Evolutionary conservation across 2,113 vertebrate species (phyloP).

Genomic region (Rhegmatorhina hoffmannsi): DNA sequence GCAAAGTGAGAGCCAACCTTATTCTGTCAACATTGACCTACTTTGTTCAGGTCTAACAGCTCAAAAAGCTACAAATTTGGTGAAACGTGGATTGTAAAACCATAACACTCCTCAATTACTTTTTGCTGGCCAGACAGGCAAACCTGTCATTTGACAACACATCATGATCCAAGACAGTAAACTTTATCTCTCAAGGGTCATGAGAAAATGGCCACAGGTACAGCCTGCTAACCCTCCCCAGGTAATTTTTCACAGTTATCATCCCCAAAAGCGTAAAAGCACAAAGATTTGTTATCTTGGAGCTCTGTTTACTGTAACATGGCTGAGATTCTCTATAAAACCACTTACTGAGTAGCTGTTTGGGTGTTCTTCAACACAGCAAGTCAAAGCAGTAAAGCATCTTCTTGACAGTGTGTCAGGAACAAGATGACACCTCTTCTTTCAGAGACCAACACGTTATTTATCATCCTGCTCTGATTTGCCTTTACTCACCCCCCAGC

Average conservation of each 20-base stretch:
- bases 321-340: slow-evolving; percentile 73
- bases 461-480: slow-evolving; percentile 63
- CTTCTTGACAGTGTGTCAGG: slow-evolving; percentile 72
- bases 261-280: slow-evolving; percentile 75
- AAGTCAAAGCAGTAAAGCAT: slow-evolving; percentile 75
- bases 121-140: slow-evolving; percentile 76
- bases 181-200: slow-evolving; percentile 78
- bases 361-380: slow-evolving; percentile 66
- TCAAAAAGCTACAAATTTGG: slow-evolving; percentile 74
- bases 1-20: slow-evolving; percentile 51
- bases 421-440: slow-evolving; percentile 67
- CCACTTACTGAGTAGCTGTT: slow-evolving; percentile 76
- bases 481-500: background rate
- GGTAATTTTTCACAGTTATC: slow-evolving; percentile 83
- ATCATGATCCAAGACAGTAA: slow-evolving; percentile 75
- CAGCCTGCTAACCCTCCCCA: slow-evolving; percentile 71
- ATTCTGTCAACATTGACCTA: slow-evolving; percentile 75
- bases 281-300: slow-evolving; percentile 75
- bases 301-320: slow-evolving; percentile 74
- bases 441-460: slow-evolving; percentile 62
- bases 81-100: slow-evolving; percentile 74
- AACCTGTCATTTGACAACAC: slow-evolving; percentile 78
- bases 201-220: slow-evolving; percentile 79
- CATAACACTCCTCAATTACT: slow-evolving; percentile 79
- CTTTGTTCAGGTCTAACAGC: slow-evolving; percentile 79